phyloP scores from a whole-genome alignment of 1,140 invertebrate species.

The Drosophila athabasca region DNA sequence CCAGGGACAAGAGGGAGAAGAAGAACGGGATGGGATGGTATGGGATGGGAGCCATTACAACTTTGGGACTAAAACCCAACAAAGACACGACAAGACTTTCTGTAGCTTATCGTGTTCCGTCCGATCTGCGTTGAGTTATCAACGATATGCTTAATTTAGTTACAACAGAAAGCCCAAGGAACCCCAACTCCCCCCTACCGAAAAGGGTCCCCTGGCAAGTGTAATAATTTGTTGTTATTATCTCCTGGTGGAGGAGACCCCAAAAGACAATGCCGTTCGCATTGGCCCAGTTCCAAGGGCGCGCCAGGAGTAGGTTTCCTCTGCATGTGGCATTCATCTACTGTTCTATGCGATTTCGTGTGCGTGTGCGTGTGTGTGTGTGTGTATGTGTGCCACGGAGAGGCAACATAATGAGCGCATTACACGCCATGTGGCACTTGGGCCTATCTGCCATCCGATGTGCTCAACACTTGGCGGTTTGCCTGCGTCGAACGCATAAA shows the following conservation, averaged over 20 bases:
- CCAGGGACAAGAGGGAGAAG: neutral
- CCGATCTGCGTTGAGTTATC: conserved; percentile 70
- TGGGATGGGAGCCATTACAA: conserved; percentile 6
- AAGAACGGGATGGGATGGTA: neutral
- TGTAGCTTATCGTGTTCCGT: conserved; percentile 36
- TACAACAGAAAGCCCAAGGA: conserved; percentile 8
- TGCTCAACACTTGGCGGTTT: conserved; percentile 57
- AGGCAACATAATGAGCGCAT: conserved; percentile 73
- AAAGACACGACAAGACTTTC: conserved; percentile 24
- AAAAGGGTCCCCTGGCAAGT: conserved; percentile 48
- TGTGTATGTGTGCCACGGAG: conserved; percentile 24
- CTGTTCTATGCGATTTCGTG: conserved; percentile 15
- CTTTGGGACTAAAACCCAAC: conserved; percentile 11
- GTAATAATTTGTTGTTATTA: conserved; percentile 66
- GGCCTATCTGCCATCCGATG: conserved; percentile 44
- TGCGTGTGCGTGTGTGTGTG: conserved; percentile 25
- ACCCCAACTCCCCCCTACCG: neutral
- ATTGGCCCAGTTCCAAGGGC: conserved; percentile 75
- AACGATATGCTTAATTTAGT: conserved; percentile 67
- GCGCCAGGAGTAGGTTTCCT: conserved; percentile 19
- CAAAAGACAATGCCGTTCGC: conserved; percentile 63
- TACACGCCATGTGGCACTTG: conserved; percentile 73
- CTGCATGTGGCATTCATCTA: conserved; percentile 67
- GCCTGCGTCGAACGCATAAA: conserved; percentile 77
- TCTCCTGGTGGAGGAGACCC: conserved; percentile 33